These are phyloP conservation scores for Hymenochirus boettgeri DNA, from an alignment of 2,113 vertebrate species.

Conservation along the genomic window DNA sequence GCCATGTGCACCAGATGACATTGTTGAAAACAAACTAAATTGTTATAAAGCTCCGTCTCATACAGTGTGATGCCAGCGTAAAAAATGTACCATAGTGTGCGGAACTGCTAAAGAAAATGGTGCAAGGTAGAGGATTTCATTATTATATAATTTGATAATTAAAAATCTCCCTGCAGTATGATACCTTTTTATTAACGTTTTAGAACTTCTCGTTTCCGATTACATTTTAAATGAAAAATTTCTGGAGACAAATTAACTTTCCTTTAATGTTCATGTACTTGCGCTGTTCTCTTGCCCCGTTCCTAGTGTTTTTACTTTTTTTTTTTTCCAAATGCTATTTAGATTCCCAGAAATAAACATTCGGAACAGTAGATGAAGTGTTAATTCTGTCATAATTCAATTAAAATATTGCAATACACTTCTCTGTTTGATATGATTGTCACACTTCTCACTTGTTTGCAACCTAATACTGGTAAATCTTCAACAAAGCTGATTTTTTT, in stretches of 20 bases:
- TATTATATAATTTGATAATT: neutral
- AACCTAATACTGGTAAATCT: constrained; percentile 41
- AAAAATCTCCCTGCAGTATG: neutral
- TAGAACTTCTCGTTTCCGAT: neutral
- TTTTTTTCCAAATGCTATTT: neutral
- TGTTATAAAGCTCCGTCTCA: too few relatives aligned
- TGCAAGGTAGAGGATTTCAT: neutral
- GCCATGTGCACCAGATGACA: neutral
- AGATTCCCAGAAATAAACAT: neutral
- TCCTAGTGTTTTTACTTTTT: neutral
- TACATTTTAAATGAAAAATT: neutral
- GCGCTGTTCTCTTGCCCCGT: neutral
- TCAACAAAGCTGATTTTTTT: constrained; percentile 48
- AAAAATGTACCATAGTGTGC: neutral
- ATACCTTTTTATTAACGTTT: neutral
- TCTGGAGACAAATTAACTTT: neutral
- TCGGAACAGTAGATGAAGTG: neutral
- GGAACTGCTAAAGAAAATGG: neutral
- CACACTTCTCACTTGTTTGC: constrained; percentile 37
- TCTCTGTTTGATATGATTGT: constrained; percentile 26
- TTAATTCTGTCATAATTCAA: constrained; percentile 30
- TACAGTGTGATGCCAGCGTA: neutral
- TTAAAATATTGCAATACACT: constrained; percentile 25
- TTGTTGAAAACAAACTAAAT: neutral
- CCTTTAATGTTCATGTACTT: neutral